Evolutionary conservation across 2,113 vertebrate species (phyloP).

Genomic region (Strix aluco): DNA sequence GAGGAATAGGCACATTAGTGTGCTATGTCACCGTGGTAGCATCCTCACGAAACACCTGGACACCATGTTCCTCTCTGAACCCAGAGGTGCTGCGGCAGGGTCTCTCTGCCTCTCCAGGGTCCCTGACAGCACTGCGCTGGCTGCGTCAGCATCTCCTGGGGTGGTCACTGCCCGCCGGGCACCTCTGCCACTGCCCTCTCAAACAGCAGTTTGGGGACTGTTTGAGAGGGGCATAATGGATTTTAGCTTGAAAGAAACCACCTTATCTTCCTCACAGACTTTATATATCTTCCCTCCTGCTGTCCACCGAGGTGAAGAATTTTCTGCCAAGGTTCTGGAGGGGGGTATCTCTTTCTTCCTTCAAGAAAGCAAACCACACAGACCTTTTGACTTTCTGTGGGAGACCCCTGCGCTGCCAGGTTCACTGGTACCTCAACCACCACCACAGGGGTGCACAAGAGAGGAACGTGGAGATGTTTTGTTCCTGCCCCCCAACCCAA

Average conservation of each 20-base stretch:
- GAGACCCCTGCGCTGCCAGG: rapidly evolving
- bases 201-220: no score
- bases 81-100: rapidly evolving
- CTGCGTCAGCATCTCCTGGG: not conserved
- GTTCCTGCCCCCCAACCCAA: not conserved
- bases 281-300: rapidly evolving
- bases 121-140: rapidly evolving
- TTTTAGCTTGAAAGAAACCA: not conserved
- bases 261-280: not conserved
- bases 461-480: rapidly evolving
- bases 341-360: not conserved
- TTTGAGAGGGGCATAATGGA: not conserved
- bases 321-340: not conserved
- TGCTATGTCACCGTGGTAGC: rapidly evolving
- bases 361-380: rapidly evolving
- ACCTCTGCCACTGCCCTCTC: not conserved
- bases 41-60: rapidly evolving
- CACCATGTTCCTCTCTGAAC: rapidly evolving
- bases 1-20: not conserved
- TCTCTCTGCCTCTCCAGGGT: not conserved
- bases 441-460: rapidly evolving
- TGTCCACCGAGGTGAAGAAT: rapidly evolving
- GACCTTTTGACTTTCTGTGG: rapidly evolving
- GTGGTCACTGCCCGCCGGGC: rapidly evolving
- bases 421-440: not conserved